A percentile compares a stretch with the other conserved stretches of the same genome.
Evolutionary conservation across 2,113 vertebrate genomes (phyloP).

Genomic region (Cephalopholis sonnerati): DNA sequence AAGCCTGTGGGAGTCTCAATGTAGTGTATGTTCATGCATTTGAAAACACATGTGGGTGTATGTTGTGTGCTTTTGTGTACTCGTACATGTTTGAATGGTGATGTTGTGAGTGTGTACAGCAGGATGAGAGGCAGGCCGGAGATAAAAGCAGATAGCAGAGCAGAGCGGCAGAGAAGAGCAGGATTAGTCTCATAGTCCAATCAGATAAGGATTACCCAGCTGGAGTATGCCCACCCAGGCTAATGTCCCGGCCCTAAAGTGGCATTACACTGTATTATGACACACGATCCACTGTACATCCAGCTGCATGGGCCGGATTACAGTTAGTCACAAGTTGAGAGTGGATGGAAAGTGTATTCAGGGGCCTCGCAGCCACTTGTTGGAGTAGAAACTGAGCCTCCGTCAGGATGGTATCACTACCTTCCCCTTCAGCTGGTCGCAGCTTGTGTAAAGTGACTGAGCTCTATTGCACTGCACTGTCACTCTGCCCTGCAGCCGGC

Average conservation of each 20-base stretch:
- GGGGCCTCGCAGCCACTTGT: slow-evolving; percentile 47
- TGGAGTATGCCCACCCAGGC: slow-evolving; percentile 67
- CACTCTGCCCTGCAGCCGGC: slow-evolving; percentile 58
- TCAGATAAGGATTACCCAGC: slow-evolving; percentile 82
- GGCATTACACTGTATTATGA: slow-evolving; percentile 76
- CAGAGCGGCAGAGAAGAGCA: slow-evolving; percentile 54
- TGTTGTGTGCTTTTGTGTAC: slow-evolving; percentile 12
- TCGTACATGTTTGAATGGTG: slow-evolving; percentile 5
- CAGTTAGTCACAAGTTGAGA: slow-evolving; percentile 8
- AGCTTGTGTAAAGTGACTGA: slow-evolving; percentile 56
- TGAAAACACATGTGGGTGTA: slow-evolving; percentile 64
- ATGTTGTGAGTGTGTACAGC: slow-evolving; percentile 3
- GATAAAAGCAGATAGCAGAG: slow-evolving; percentile 62
- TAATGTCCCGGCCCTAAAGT: slow-evolving; percentile 70
- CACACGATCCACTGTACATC: slow-evolving; percentile 56
- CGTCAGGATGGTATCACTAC: slow-evolving; percentile 8
- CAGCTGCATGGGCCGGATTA: slow-evolving; percentile 61
- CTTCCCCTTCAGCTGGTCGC: slow-evolving; percentile 44
- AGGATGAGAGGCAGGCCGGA: slow-evolving; percentile 34
- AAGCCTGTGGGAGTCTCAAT: slow-evolving; percentile 55
- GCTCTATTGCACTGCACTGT: slow-evolving; percentile 60
- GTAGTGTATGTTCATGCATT: slow-evolving; percentile 48
- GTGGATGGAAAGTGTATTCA: slow-evolving; percentile 4
- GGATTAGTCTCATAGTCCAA: slow-evolving; percentile 78
- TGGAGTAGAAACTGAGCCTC: slow-evolving; percentile 23